Percentiles rank a stretch among this genome's conserved stretches.
These are phyloP conservation scores for Phalacrocorax aristotelis DNA, from an alignment of 2,113 vertebrate species.

Conservation along the genomic window DNA sequence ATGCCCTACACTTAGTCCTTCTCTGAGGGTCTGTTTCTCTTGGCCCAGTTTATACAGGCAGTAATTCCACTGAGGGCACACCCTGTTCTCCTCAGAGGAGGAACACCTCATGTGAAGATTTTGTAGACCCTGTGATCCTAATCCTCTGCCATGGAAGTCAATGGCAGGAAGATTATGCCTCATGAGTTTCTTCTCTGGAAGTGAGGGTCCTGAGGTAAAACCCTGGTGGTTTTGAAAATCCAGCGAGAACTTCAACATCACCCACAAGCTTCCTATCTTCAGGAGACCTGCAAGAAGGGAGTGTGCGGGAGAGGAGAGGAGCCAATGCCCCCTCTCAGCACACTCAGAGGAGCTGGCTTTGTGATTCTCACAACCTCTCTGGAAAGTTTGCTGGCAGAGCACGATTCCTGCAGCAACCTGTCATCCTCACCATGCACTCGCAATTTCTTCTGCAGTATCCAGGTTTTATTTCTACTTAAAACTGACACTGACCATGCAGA, in stretches of 20 bases:
- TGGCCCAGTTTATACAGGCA: neutral
- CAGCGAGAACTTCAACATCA: accelerated
- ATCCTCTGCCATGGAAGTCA: neutral
- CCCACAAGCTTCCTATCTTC: neutral
- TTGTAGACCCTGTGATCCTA: neutral
- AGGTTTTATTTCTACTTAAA: constrained; percentile 66
- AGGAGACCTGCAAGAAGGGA: neutral
- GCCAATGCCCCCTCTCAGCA: accelerated
- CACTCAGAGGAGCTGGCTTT: neutral
- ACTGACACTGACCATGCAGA: constrained; percentile 13
- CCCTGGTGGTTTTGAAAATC: neutral
- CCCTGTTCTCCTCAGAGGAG: neutral
- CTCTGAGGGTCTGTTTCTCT: neutral
- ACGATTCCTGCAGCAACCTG: neutral
- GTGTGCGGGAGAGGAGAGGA: neutral
- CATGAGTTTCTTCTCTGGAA: neutral
- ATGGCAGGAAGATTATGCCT: neutral
- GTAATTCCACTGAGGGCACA: accelerated
- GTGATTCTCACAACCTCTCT: neutral
- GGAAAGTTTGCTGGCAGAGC: neutral
- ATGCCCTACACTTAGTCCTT: neutral
- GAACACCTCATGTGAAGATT: accelerated
- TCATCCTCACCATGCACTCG: neutral
- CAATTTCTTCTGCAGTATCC: neutral
- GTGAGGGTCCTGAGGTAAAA: neutral